These are phyloP conservation scores for Euura lappo DNA, from an alignment of 1,140 invertebrate genomes.

Conservation along the genomic window DNA sequence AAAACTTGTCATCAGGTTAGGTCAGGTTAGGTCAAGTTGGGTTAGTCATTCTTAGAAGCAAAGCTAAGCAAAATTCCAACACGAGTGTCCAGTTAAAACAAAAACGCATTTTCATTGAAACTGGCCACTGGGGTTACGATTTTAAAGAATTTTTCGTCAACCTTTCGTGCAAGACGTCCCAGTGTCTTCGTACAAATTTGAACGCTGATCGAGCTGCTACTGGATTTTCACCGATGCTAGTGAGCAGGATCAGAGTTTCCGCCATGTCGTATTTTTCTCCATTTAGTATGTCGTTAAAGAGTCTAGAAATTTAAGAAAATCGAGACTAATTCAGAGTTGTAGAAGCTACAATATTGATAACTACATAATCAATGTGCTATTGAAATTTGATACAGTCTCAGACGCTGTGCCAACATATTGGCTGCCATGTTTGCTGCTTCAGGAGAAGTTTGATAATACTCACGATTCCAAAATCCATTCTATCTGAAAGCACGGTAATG, in stretches of 20 bases:
- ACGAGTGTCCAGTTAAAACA: too few relatives aligned
- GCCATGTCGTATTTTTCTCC: constrained; percentile 33
- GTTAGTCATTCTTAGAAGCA: too few relatives aligned
- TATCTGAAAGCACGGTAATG: constrained; percentile 47
- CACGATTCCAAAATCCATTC: constrained; percentile 47
- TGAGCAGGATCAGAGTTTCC: constrained; percentile 41
- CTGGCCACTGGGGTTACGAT: too few relatives aligned
- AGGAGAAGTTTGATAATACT: constrained; percentile 19
- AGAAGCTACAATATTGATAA: constrained; percentile 7
- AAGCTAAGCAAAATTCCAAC: too few relatives aligned
- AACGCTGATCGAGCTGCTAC: constrained; percentile 39
- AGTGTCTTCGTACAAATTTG: constrained; percentile 44
- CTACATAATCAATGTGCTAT: background rate
- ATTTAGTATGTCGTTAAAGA: constrained; percentile 44
- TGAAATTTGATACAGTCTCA: too few relatives aligned
- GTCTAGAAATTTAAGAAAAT: constrained; percentile 21
- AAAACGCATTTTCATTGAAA: too few relatives aligned
- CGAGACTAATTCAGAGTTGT: too few relatives aligned
- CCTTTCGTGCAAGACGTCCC: constrained; percentile 42
- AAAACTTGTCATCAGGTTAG: background rate
- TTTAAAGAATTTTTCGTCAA: constrained; percentile 15
- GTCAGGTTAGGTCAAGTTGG: too few relatives aligned
- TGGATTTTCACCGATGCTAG: constrained; percentile 42
- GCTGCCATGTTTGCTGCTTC: too few relatives aligned
- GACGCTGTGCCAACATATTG: too few relatives aligned